Conservation (phyloP, 2,888 invertebrate species). For the Julus scanicus region DNA sequence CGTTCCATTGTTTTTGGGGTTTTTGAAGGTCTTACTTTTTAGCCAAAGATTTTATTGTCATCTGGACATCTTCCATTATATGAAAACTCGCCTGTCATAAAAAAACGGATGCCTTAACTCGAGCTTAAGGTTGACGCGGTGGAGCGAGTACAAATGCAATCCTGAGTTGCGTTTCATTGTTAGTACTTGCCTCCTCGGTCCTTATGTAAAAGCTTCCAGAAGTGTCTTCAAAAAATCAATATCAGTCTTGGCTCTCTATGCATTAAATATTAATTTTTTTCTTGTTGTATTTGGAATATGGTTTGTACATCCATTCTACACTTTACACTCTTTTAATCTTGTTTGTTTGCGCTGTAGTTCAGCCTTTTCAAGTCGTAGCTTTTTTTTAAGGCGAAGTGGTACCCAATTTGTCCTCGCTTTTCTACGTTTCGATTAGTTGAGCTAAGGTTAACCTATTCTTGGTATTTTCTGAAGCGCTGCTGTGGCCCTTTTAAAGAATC, state of each 20-base stretch:
- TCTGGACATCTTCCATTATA: not conserved
- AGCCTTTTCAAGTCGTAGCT: not conserved
- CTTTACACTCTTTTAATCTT: not conserved
- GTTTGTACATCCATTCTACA: not conserved
- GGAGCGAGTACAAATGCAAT: slow-evolving; percentile 7
- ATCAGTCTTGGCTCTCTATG: not conserved
- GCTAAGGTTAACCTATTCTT: not conserved
- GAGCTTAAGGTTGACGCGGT: not conserved
- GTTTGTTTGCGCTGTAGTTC: not conserved
- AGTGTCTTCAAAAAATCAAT: slow-evolving; percentile 43
- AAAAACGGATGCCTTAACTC: not conserved
- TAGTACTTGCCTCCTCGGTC: not conserved
- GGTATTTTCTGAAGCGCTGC: not conserved
- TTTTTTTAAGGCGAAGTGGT: not conserved
- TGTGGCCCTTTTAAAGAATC: not conserved
- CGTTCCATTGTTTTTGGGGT: slow-evolving; percentile 1
- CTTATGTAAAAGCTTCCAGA: not conserved
- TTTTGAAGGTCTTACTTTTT: not conserved
- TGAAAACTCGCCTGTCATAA: not conserved
- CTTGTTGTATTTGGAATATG: not conserved
- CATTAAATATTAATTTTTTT: slow-evolving; percentile 13
- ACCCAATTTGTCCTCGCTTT: not conserved
- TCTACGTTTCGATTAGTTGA: not conserved
- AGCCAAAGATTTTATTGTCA: slow-evolving; percentile 18
- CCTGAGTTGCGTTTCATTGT: slow-evolving; percentile 36